phyloP scores from a whole-genome alignment of 2,888 invertebrate species.

The Drosophila macrothrix region DNA sequence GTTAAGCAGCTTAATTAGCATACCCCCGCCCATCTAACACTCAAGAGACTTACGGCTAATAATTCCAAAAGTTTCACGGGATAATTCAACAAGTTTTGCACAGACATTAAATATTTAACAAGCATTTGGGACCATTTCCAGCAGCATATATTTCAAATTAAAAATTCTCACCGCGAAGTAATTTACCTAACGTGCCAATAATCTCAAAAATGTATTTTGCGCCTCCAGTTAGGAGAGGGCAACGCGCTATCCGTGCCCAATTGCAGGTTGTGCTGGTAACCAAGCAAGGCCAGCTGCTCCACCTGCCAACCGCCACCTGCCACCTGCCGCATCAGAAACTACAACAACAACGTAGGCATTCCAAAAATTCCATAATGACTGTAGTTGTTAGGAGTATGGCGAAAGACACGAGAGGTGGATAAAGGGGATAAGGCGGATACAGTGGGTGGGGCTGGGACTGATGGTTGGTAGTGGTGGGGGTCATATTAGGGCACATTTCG shows the following conservation, averaged over 20 bases:
- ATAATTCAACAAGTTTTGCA: constrained; percentile 37
- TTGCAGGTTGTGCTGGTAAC: constrained; percentile 46
- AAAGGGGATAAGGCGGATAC: neutral
- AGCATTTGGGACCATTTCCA: constrained; percentile 37
- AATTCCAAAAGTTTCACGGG: neutral
- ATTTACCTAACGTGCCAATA: constrained; percentile 74
- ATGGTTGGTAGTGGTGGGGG: constrained; percentile 5
- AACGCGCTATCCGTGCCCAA: constrained; percentile 7
- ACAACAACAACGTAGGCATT: constrained; percentile 47
- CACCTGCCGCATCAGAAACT: constrained; percentile 6
- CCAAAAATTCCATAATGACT: constrained; percentile 76
- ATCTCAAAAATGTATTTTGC: constrained; percentile 65
- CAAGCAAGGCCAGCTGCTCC: constrained; percentile 30
- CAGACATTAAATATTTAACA: constrained; percentile 30
- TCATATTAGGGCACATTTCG: constrained; percentile 70
- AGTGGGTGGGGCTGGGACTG: constrained; percentile 13
- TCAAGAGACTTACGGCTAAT: neutral
- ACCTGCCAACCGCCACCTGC: constrained; percentile 1
- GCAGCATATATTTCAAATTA: constrained; percentile 53
- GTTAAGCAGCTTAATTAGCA: constrained; percentile 22
- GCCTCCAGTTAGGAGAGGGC: constrained; percentile 13
- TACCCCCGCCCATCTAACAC: neutral
- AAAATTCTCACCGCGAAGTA: constrained; percentile 72
- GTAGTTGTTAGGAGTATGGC: constrained; percentile 52
- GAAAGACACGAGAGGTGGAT: neutral